Percentiles rank a stretch among this genome's conserved stretches.
phyloP scores from a whole-genome alignment of 2,888 invertebrate species.

The Calliopum simillimum region DNA sequence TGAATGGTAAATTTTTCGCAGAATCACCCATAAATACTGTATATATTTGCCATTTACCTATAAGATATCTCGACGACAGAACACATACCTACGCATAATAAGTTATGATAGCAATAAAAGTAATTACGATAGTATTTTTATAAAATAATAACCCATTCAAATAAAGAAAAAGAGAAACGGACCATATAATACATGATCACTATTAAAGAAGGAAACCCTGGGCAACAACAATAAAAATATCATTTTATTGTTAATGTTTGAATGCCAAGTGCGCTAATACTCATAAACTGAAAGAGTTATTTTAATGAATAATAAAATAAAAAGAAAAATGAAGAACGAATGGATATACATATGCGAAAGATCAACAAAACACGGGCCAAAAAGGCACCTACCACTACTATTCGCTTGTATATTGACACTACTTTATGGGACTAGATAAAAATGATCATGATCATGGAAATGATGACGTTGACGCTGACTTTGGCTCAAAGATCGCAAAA shows the following conservation, averaged over 20 bases:
- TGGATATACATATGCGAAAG: neutral
- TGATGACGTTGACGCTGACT: too few species aligned
- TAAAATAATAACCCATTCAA: neutral
- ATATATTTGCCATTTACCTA: too few species aligned
- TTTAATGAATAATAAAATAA: slow-evolving; percentile 27
- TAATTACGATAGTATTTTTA: neutral
- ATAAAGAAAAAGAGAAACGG: neutral
- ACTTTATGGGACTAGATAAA: slow-evolving; percentile 9
- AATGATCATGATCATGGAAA: neutral
- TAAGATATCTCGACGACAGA: too few species aligned
- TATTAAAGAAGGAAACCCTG: neutral
- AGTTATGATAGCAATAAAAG: neutral
- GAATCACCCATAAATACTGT: too few species aligned
- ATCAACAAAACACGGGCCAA: neutral
- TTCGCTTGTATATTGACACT: neutral
- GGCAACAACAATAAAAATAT: slow-evolving; percentile 13
- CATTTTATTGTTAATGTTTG: neutral
- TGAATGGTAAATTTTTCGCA: too few species aligned
- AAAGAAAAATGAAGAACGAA: slow-evolving; percentile 10
- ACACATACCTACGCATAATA: too few species aligned
- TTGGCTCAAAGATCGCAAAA: neutral
- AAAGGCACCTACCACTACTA: neutral
- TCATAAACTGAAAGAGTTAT: slow-evolving; percentile 43
- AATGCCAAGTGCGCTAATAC: slow-evolving; percentile 31
- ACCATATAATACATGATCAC: neutral